Evolutionary conservation across 2,888 invertebrate genomes (phyloP), one percentile per base, ranked within the genome.

Genomic region (Synanthedon vespiformis): DNA sequence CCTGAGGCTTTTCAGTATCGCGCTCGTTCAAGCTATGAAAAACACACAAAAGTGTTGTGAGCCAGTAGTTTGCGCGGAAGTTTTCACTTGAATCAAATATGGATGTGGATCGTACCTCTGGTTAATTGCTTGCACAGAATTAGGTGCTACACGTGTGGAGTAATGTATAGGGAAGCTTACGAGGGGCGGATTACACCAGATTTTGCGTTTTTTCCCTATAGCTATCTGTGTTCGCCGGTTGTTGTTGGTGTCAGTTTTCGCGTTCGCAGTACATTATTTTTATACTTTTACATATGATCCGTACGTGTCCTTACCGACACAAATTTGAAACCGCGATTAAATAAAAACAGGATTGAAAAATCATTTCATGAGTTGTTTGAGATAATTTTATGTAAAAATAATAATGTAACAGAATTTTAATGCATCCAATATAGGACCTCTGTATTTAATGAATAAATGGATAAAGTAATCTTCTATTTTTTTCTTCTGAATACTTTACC

Each of bases 1-100:
- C 84, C 83, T 72, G 80, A 76, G 85, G 84, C 84, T 85, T 85
- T 86, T 87, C 85, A 87, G 80, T 76, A 77, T 75, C 70, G 75
- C 79, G 77, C 84, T 80, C 79, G 80, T 79, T 80, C 79, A 73
- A 75, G 78, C 83, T 72, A 76, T 78, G 81, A 77, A 85, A 84
- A 86, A 86, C 80, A 86, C 79, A 83, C 81, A 84, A 80, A 83
- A 84, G 81, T 82, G 80, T 80, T 78, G 76, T 76, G 80, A 68
- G 70, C 65, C 68, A 67, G 71, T 70, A 72, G 71, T 71, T 71
- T 61, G 68, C 61, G 61, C 60, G 67, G 61, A 65, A 66, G 62
- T 68, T 66, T 65, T 22, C 44, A 18, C 41, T 64, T 60, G 63
- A 61, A 64, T 65, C 65, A 63, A 54, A 52, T 54, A 50, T 53